A percentile compares a stretch with the other conserved stretches of the same genome.
Evolutionary conservation across 2,113 vertebrate genomes (phyloP).

Genomic region (human (Homo sapiens)): DNA sequence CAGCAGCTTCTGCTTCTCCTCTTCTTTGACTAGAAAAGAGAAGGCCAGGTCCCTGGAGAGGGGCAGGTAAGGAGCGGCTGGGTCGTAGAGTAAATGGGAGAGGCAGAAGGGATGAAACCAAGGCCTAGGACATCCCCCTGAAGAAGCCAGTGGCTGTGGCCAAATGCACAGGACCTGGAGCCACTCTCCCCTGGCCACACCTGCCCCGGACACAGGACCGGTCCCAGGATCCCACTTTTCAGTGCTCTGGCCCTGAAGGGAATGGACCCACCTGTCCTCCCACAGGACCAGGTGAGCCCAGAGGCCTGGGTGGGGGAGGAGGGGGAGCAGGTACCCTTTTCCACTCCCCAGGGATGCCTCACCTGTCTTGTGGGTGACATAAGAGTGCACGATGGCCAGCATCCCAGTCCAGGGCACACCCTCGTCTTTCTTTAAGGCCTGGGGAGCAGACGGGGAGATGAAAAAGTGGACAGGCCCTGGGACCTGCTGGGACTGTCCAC

Average conservation of each 20-base stretch:
- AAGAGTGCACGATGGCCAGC: slow-evolving; percentile 94
- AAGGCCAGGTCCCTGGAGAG: fast-evolving
- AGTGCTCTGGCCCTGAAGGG: not conserved
- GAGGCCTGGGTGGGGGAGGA: not conserved
- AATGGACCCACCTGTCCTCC: not conserved
- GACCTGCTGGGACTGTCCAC: not conserved
- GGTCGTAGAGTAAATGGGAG: fast-evolving
- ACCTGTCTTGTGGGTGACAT: slow-evolving; percentile 98
- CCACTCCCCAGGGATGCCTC: not conserved
- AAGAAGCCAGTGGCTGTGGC: not conserved
- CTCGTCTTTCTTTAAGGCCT: slow-evolving; percentile 95
- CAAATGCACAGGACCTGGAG: not conserved
- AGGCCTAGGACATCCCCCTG: not conserved
- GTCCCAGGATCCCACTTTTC: not conserved
- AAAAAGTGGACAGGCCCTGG: not conserved
- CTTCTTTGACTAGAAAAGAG: slow-evolving; percentile 91
- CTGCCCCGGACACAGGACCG: not conserved
- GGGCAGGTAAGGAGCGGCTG: fast-evolving
- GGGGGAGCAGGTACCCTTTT: fast-evolving
- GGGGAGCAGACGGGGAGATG: not conserved
- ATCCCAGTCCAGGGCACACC: slow-evolving; percentile 95
- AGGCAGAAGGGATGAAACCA: not conserved
- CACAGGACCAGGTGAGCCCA: not conserved
- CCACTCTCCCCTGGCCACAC: fast-evolving
- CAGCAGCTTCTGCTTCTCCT: slow-evolving; percentile 94